Base-by-base conservation (phyloP, 2,797 vertebrate genomes). In the Brachyalestes nurse region DNA sequence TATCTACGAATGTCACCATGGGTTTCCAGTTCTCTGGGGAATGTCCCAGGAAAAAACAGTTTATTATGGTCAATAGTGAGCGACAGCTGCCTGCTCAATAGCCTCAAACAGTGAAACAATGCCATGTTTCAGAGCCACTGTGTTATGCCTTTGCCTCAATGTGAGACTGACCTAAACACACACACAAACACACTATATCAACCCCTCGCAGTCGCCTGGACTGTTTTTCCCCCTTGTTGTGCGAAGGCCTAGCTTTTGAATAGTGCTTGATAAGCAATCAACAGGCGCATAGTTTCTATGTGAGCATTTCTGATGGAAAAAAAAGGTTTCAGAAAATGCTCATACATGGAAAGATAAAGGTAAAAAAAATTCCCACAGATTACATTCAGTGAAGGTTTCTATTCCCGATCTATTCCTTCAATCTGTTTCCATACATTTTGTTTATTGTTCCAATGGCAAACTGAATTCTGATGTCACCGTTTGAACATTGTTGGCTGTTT, bases 201-300 rank as follows among this genome's bases (percentile, higher is more conserved):
- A 90, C 89, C 89, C 75, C 86, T 75, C 78, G 28, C 82, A 86
- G 89, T 90, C 88, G 74, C 4, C 53, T 55, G 91, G 88, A 80
- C 82, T 47, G 84, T 92, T 92, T 92, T 86, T 85, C 78, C 40
- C 28, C 45, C 67, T 77, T 65, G 69, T 57, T 72, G 79, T 55
- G 85, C 65, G 75, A 55, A 85, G 84, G 86, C 78, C 69, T 62
- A 61, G 71, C 60, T 38, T 69, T 71, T 88, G 84, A 89, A 89
- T 86, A 78, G 90, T 87, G 86, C 60, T 89, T 83, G 92, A 93
- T 93, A 93, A 92, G 92, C 80, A 87, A 90, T 88, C 86, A 87
- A 66, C 80, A 83, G 86, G 85, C 80, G 28, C 81, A 82, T 83
- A 40, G 82, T 87, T 89, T 84, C 72, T 73, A 55, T 81, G 79